Evolutionary conservation across 2,113 vertebrate species (phyloP), one percentile per base, ranked within the genome.

Genomic region (Arvicanthis niloticus): DNA sequence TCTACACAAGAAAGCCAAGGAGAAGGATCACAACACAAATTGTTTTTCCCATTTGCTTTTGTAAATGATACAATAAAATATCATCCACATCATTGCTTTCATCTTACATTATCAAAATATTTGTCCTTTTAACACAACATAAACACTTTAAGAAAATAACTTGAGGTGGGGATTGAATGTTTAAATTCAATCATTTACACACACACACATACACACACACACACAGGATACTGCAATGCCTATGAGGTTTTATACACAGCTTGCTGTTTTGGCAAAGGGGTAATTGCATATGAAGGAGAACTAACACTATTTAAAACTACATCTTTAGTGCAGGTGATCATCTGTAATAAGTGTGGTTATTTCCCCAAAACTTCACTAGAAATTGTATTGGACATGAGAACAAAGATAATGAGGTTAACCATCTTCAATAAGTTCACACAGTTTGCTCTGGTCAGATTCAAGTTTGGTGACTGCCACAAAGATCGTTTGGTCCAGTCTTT

Each of bases 31-130:
- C 11, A 56, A 16, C 29, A 96, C 12, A 0, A 73, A 73, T 4
- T 81, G n/a, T 73, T n/a, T 67, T n/a, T 1, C 60, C 21, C 62
- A 65, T 85, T 75, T 60, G 21, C 31, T 10, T 26, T n/a, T 21
- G 19, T 62, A 87, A 90, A 91, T 60, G 19, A 58, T 40, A 62
- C 7, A 84, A 42, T 42, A 62, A 42, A 60, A 82, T 60, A 60
- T 19, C 42, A 70, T 2, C 29, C 72, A 77, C 12, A 48, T 19
- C n/a, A 62, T 88, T 60, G 51, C n/a, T 76, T 81, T 84, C 53
- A 65, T 29, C 70, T 90, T 53, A 82, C 29, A 80, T 84, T 85
- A 91, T 89, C 93, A 91, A 91, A 94, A 91, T 93, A 77, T 62
- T 48, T 62, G 6, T 89, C 29, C 77, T 65, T 51, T 89, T 60